phyloP scores from a whole-genome alignment of 2,888 invertebrate genomes.

The Electrophaes corylata region DNA sequence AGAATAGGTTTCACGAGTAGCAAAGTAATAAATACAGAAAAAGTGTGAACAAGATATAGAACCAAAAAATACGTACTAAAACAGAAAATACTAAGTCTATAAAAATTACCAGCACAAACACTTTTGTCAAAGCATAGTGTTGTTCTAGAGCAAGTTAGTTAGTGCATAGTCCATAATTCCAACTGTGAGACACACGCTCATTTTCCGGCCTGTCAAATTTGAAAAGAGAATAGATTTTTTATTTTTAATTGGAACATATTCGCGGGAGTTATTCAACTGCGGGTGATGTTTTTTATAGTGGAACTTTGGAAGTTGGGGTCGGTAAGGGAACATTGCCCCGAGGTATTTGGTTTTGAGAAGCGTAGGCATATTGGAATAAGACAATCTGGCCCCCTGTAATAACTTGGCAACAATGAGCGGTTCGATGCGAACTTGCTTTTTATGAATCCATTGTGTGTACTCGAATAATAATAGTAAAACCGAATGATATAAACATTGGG shows the following conservation, averaged over 20 bases:
- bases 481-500: constrained; percentile 31
- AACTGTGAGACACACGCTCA: constrained; percentile 48
- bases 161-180: constrained; percentile 14
- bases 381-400: constrained; percentile 70
- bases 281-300: constrained; percentile 54
- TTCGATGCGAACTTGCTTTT: constrained; percentile 38
- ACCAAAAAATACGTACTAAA: too few relatives aligned
- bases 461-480: constrained; percentile 35
- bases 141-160: constrained; percentile 3
- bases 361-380: constrained; percentile 73
- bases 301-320: constrained; percentile 47
- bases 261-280: constrained; percentile 52
- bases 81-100: too few relatives aligned
- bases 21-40: too few relatives aligned
- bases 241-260: constrained; percentile 82
- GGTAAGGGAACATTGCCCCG: constrained; percentile 61
- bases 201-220: constrained; percentile 53
- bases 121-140: constrained; percentile 9
- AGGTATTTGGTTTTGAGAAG: constrained; percentile 73
- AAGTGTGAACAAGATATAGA: too few relatives aligned
- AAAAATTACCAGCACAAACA: not conserved
- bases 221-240: constrained; percentile 53
- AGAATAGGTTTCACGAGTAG: too few relatives aligned
- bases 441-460: constrained; percentile 40
- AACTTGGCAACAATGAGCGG: constrained; percentile 49